Base-by-base conservation (phyloP, 2,797 vertebrate genomes). In the Rousettus madagascariensis region DNA sequence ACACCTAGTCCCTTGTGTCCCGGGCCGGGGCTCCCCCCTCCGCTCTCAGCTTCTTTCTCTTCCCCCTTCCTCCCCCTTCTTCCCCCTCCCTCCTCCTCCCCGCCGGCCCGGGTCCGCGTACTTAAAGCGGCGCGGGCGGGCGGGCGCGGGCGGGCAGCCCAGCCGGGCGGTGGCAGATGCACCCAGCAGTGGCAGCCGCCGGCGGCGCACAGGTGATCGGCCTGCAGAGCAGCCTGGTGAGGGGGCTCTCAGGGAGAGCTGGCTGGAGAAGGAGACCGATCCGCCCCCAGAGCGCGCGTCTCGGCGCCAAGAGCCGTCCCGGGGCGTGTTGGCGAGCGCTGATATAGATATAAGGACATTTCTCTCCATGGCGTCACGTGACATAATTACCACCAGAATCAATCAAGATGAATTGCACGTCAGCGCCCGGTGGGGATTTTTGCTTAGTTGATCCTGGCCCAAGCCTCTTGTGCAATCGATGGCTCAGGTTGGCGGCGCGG, bases 341-440 rank as follows among this genome's bases (percentile, higher is more conserved):
- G 99, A 99, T 99, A 99, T 99, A 99, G 99, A 99, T 99, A 99
- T 99, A 99, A 99, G 99, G 99, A 99, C 99, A 99, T 99, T 98
- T 99, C 99, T 99, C 98, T 99, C 98, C 98, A 99, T 99, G 98
- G 99, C 99, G 99, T 99, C 99, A 99, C 99, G 99, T 99, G 99
- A 99, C 99, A 99, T 99, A 99, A 99, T 99, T 99, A 99, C 99
- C 99, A 99, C 99, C 99, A 99, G 99, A 99, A 99, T 99, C 99
- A 99, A 99, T 99, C 99, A 99, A 99, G 99, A 99, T 99, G 99
- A 99, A 99, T 99, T 99, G 99, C 99, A 99, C 99, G 99, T 99
- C 99, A 99, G 99, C 99, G 98, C 99, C 98, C 99, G 99, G 99
- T 99, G 99, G 99, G 99, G 99, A 99, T 98, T 99, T 99, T 99